phyloP scores from a whole-genome alignment of 2,113 vertebrate genomes.

The Silurus meridionalis region DNA sequence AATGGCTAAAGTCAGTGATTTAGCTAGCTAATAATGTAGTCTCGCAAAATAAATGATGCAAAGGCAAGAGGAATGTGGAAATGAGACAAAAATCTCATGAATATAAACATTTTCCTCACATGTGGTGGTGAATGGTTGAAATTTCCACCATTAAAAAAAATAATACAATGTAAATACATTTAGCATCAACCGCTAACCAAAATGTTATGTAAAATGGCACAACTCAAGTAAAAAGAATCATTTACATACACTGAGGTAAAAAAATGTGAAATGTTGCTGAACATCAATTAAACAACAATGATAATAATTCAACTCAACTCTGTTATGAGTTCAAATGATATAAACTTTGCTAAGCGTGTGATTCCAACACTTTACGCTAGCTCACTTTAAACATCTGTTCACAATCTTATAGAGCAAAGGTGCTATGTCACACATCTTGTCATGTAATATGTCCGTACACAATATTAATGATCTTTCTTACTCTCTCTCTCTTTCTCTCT shows the following conservation, averaged over 20 bases:
- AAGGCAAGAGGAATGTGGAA: neutral
- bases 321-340: neutral
- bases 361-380: neutral
- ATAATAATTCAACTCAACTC: too few species aligned
- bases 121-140: neutral
- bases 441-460: neutral
- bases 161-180: neutral
- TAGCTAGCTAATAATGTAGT: neutral
- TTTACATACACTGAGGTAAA: neutral
- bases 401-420: neutral
- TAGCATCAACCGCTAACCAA: neutral
- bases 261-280: neutral
- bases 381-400: constrained; percentile 21
- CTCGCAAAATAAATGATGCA: neutral
- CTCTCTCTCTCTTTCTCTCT: neutral
- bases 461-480: neutral
- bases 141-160: neutral
- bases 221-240: neutral
- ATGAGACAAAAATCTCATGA: neutral
- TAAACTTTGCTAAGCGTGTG: neutral
- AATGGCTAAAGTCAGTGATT: neutral
- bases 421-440: constrained; percentile 10
- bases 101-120: neutral
- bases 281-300: neutral
- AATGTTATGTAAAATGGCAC: neutral